These are phyloP conservation scores for Anaspis maculata DNA, from an alignment of 2,888 invertebrate genomes.

Conservation along the genomic window DNA sequence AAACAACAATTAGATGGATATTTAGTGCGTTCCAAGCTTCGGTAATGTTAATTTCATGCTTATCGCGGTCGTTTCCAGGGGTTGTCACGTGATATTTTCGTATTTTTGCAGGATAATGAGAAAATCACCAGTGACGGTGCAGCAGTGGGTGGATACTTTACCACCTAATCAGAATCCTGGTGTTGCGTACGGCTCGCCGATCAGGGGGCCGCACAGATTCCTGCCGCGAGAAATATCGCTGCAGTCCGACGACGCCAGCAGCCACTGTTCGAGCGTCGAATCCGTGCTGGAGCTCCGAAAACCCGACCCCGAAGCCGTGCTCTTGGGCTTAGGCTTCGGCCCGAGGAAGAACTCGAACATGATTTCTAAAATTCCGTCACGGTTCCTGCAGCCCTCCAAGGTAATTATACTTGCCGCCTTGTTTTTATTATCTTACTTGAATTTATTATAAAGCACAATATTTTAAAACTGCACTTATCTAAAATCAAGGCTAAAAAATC, in stretches of 20 bases:
- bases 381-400: slow-evolving; percentile 76
- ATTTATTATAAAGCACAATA: too few relatives aligned
- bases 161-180: slow-evolving; percentile 15
- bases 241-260: slow-evolving; percentile 45
- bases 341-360: slow-evolving; percentile 61
- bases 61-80: too few relatives aligned
- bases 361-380: slow-evolving; percentile 69
- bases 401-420: slow-evolving; percentile 35
- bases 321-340: slow-evolving; percentile 74
- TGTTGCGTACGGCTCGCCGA: slow-evolving; percentile 7
- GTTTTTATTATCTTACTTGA: not conserved
- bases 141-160: slow-evolving; percentile 60
- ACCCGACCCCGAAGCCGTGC: slow-evolving; percentile 83
- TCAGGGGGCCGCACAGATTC: slow-evolving; percentile 19
- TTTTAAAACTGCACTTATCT: too few relatives aligned
- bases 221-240: slow-evolving; percentile 36
- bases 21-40: too few relatives aligned
- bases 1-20: too few relatives aligned
- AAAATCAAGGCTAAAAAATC: too few relatives aligned
- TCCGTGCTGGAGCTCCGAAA: slow-evolving; percentile 74
- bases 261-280: slow-evolving; percentile 70
- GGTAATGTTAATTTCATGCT: too few relatives aligned
- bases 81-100: too few relatives aligned
- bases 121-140: slow-evolving; percentile 57
- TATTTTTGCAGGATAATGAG: too few relatives aligned